phyloP scores from a whole-genome alignment of 2,113 vertebrate genomes.

The Erpornis zantholeuca region DNA sequence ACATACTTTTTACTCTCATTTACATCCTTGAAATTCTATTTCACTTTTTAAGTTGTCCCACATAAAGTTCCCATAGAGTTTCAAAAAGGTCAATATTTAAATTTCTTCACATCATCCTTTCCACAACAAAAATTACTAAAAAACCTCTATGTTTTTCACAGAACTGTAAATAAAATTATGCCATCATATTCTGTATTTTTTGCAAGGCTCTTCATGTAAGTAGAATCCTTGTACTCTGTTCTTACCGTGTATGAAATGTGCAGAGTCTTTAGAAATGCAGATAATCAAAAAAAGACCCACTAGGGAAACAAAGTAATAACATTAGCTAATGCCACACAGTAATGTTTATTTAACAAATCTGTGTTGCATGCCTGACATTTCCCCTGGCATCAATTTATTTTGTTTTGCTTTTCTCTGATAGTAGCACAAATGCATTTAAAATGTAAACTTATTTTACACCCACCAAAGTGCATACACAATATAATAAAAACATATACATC shows the following conservation, averaged over 20 bases:
- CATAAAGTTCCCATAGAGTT: background rate
- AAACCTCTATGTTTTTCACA: background rate
- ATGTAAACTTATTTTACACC: constrained; percentile 62
- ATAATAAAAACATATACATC: constrained; percentile 62
- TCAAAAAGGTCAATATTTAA: background rate
- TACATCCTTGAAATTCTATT: background rate
- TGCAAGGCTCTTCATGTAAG: background rate
- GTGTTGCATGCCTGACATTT: constrained; percentile 62
- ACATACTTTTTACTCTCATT: background rate
- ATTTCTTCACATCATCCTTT: background rate
- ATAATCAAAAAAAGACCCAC: constrained; percentile 62
- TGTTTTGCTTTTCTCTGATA: constrained; percentile 57
- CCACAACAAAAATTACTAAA: background rate
- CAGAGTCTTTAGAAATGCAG: constrained; percentile 50
- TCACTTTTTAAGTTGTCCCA: background rate
- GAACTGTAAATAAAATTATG: background rate
- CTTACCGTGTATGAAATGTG: background rate
- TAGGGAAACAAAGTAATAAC: constrained; percentile 58
- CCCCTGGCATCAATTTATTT: constrained; percentile 66
- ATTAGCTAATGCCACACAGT: constrained; percentile 58
- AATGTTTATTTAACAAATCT: constrained; percentile 71
- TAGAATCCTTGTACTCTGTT: background rate
- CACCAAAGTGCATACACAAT: constrained; percentile 48
- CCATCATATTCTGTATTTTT: background rate
- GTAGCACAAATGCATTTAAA: constrained; percentile 59